phyloP scores from a whole-genome alignment of 35 echinoderm and acorn worm genomes.

The Lytechinus pictus region DNA sequence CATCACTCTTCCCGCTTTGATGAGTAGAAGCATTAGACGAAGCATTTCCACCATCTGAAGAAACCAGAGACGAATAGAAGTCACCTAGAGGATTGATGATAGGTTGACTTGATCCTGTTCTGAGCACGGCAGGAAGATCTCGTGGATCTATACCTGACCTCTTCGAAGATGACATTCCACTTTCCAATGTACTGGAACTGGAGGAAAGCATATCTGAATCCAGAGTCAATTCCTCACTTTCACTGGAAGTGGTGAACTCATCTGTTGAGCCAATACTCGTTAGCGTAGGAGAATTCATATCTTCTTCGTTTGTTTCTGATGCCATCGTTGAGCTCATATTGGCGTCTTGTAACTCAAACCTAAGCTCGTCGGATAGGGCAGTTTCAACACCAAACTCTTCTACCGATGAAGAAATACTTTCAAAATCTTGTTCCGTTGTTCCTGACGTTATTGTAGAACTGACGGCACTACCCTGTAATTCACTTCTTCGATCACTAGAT shows the following conservation, averaged over 20 bases:
- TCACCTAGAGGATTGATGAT: no score
- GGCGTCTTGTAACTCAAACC: neutral
- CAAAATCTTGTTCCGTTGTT: no score
- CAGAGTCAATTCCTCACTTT: neutral
- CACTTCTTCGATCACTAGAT: no score
- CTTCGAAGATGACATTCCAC: neutral
- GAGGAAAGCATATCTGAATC: neutral
- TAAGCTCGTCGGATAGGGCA: neutral
- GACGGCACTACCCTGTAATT: no score
- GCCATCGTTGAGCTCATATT: neutral
- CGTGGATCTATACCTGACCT: neutral
- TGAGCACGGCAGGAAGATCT: neutral
- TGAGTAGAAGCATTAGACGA: conserved; percentile 6
- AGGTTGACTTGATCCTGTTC: neutral
- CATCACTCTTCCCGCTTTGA: neutral
- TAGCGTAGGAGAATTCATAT: neutral
- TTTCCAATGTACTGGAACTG: neutral
- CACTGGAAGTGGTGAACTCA: neutral
- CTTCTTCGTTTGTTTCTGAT: neutral
- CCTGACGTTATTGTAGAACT: no score
- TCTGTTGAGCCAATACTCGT: neutral
- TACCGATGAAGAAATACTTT: neutral
- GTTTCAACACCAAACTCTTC: neutral
- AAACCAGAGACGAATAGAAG: no score
- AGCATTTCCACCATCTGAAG: neutral